Evolutionary conservation across 2,113 vertebrate genomes (phyloP).

Genomic region (Zosterops japonicus): DNA sequence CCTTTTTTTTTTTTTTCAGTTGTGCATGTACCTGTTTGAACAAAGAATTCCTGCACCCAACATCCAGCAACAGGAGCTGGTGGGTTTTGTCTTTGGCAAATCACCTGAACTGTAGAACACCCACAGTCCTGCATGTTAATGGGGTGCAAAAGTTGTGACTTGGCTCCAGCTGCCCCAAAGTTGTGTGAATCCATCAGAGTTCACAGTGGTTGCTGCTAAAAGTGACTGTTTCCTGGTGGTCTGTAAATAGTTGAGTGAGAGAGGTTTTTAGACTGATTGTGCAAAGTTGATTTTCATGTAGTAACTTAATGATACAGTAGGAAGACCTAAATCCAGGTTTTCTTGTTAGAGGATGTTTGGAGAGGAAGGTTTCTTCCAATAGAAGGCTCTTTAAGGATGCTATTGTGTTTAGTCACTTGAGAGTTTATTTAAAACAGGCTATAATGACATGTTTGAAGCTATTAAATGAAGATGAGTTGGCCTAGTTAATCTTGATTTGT

Average conservation of each 20-base stretch:
- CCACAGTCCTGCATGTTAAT: background rate
- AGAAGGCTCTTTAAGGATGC: background rate
- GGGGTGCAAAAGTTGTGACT: background rate
- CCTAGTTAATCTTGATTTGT: conserved; percentile 23
- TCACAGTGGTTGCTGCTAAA: background rate
- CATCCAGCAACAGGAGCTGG: conserved; percentile 37
- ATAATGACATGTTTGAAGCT: conserved; percentile 22
- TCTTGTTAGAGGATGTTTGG: background rate
- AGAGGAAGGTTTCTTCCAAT: background rate
- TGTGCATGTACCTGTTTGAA: conserved; percentile 55
- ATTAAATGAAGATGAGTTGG: conserved; percentile 26
- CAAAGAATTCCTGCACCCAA: conserved; percentile 23
- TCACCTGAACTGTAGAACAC: background rate
- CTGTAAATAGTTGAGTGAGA: background rate
- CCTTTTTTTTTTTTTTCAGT: background rate
- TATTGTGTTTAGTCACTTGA: background rate
- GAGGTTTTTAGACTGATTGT: background rate
- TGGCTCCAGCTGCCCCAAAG: background rate
- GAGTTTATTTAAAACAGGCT: conserved; percentile 1
- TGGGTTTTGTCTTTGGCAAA: conserved; percentile 21
- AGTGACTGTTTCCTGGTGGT: background rate
- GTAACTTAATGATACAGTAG: background rate
- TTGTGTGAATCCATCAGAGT: background rate
- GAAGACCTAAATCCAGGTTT: background rate
- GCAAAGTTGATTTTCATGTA: background rate